Evolutionary conservation across 2,888 invertebrate genomes (phyloP).

Genomic region (Tenthredo amoena): DNA sequence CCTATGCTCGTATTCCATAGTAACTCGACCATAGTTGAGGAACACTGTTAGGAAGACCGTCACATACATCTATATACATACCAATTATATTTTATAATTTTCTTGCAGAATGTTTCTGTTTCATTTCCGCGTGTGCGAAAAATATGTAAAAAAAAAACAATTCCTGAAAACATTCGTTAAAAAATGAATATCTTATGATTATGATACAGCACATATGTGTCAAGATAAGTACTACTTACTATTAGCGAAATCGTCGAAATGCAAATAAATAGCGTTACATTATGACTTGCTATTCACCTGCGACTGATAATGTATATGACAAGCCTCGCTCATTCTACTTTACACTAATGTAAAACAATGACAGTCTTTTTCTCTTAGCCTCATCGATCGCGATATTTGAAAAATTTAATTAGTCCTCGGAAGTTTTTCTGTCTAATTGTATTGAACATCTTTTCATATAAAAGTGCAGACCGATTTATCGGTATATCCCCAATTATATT

Average conservation of each 20-base stretch:
- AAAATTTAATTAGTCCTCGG: no score
- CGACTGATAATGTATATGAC: not conserved
- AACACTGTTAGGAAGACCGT: not conserved
- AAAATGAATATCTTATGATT: not conserved
- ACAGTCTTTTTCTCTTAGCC: no score
- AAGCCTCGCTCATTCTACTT: no score
- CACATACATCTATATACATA: not conserved
- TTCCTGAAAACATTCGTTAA: not conserved
- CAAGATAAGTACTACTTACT: not conserved
- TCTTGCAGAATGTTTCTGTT: not conserved
- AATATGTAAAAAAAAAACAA: no score
- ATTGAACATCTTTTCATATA: not conserved
- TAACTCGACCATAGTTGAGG: not conserved
- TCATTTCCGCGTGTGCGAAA: not conserved
- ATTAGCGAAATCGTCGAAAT: not conserved
- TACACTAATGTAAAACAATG: no score
- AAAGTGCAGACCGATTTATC: not conserved
- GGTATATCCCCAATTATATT: not conserved
- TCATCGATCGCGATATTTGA: no score
- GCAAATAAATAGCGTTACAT: not conserved
- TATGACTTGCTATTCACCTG: not conserved
- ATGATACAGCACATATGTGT: not conserved
- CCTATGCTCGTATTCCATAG: not conserved
- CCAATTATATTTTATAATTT: no score
- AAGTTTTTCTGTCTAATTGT: no score